phyloP scores from a whole-genome alignment of 2,113 vertebrate genomes.

The Formicarius rufipectus region DNA sequence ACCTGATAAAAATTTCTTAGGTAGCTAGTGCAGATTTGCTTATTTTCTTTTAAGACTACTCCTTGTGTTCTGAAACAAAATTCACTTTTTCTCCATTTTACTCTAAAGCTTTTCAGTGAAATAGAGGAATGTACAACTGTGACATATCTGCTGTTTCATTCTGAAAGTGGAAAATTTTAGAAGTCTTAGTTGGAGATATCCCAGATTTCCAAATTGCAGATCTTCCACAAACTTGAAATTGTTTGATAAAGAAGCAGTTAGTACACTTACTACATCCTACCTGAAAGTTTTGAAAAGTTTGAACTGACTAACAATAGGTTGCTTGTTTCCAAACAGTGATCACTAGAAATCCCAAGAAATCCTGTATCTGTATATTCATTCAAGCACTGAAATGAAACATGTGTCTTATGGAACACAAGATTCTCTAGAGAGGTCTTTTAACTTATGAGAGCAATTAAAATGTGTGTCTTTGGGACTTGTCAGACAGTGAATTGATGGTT shows the following conservation, averaged over 20 bases:
- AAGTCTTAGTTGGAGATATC: neutral
- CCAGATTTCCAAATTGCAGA: neutral
- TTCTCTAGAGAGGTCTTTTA: neutral
- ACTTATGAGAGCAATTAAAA: constrained; percentile 7
- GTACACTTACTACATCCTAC: neutral
- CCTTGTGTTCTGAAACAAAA: neutral
- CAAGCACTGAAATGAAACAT: neutral
- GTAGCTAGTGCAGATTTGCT: neutral
- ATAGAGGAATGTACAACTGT: neutral
- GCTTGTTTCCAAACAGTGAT: neutral
- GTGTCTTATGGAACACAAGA: neutral
- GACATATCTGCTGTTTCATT: neutral
- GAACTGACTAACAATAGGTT: neutral
- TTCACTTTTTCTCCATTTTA: neutral
- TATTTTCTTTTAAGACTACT: neutral
- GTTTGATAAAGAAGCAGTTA: neutral
- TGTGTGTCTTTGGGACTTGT: neutral
- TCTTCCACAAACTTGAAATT: neutral
- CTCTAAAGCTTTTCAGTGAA: neutral
- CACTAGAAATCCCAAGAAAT: constrained; percentile 6
- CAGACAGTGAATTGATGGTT: neutral
- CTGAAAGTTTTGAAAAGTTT: neutral
- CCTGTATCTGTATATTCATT: neutral
- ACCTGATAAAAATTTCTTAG: neutral
- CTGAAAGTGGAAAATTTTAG: neutral